Evolutionary conservation across 1,140 invertebrate genomes (phyloP), one percentile per base, ranked within the genome.

Genomic region (Euschistus heros): DNA sequence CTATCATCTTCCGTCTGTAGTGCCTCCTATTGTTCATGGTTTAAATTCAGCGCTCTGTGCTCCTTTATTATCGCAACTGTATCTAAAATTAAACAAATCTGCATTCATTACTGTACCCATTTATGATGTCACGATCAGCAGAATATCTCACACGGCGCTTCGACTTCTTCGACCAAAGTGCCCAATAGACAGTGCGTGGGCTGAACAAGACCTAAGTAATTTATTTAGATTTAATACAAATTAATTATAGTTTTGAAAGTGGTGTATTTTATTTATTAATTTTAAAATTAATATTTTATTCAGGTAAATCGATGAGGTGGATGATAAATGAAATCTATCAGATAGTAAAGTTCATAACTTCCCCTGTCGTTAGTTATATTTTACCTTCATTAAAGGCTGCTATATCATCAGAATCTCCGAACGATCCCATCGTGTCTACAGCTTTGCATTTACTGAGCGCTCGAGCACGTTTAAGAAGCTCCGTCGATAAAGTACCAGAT

Each of bases 131-230:
- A 54, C 60, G 2, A 57, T 64, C 5, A 50, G 66, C 10, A 52
- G 63, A 2, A 76, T 92, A 15, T 83, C 84, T 14, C 79, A 89
- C 67, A 77, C 83, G 4, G 90, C 86, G 1, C 72, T 94, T 8
- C 76, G 86, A 68, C 75, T 86, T 64, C 76, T 86, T 68, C 83
- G 90, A 59, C 91, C 93, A 0, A 83, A 85, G 22, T 94, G 90
- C 74, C 83, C 86, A 71, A 73, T 96, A 24, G 83, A 89, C 68
- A 72, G 78, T 3, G 80, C 84, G 47, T 96, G 93, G 93, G 82
- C 84, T 70, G 81, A 86, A 37, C 87, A 91, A 71, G 77, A 85
- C 42, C 75, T 91, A 3, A 75, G 69, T 71, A 22, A 27, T 20
- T 10, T 37, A 37, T 37, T 37, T 13, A 37, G 7, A 37, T 37